Evolutionary conservation across 2,797 vertebrate species (phyloP).

Genomic region (Malurus splendens): DNA sequence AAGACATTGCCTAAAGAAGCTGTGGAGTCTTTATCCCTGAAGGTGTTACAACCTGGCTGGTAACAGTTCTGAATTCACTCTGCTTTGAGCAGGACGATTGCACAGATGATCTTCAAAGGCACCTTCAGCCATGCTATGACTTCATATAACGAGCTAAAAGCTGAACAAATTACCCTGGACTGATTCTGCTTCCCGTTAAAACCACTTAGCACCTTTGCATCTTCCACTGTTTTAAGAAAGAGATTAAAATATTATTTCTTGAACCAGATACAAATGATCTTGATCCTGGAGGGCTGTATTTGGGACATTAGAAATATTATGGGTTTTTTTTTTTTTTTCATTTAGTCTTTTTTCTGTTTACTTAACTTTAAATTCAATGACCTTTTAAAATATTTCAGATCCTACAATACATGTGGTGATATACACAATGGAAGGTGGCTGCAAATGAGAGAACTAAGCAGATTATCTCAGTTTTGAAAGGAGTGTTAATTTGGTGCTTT

Average conservation of each 20-base stretch:
- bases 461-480: neutral
- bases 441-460: neutral
- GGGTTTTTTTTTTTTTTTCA: neutral
- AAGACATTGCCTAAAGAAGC: neutral
- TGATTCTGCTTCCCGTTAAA: neutral
- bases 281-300: fast-evolving
- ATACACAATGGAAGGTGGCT: fast-evolving
- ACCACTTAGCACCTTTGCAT: neutral
- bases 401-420: neutral
- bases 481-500: neutral
- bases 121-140: neutral
- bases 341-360: neutral
- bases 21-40: neutral
- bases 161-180: neutral
- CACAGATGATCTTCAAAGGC: neutral
- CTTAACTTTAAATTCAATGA: neutral
- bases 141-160: neutral
- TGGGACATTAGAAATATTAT: neutral
- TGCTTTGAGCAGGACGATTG: neutral
- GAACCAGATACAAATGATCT: neutral
- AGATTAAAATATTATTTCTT: neutral
- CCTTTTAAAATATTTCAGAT: neutral
- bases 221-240: neutral
- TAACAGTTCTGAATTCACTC: neutral
- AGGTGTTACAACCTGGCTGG: neutral